Percentiles rank a stretch among this genome's conserved stretches.
Conservation (phyloP, 2,797 vertebrate species). For the Lagorchestes hirsutus region DNA sequence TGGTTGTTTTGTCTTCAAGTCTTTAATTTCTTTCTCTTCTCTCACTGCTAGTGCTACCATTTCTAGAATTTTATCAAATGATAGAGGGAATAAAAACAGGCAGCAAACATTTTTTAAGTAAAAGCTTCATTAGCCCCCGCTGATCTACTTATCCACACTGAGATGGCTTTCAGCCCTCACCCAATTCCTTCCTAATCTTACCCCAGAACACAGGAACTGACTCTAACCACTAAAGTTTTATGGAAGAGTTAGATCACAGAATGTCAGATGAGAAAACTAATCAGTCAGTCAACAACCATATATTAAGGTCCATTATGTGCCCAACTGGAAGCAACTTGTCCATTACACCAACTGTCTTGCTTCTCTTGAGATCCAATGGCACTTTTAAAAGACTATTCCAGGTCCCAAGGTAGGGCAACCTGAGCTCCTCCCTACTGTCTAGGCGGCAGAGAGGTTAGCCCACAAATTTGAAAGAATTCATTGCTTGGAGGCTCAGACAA, state of each 20-base stretch:
- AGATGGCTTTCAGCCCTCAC: neutral
- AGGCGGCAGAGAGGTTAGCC: no score
- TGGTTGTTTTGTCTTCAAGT: neutral
- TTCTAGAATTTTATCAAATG: neutral
- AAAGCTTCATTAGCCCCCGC: neutral
- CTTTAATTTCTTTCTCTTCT: neutral
- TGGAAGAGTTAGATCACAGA: neutral
- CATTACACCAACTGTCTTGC: neutral
- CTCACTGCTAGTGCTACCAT: neutral
- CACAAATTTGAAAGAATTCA: neutral
- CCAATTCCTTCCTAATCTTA: neutral
- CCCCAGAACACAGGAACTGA: neutral
- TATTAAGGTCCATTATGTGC: neutral
- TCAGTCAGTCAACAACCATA: neutral
- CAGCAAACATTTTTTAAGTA: neutral
- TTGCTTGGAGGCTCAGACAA: neutral
- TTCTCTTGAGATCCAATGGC: no score
- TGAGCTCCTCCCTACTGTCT: no score
- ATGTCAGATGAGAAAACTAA: neutral
- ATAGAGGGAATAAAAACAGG: neutral
- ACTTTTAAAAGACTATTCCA: no score
- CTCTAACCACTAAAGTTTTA: neutral
- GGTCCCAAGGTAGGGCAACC: no score
- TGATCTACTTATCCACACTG: neutral
- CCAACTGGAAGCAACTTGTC: neutral